These are phyloP conservation scores for Rhadinocentrus ornatus DNA, from an alignment of 2,797 vertebrate species.

Conservation along the genomic window DNA sequence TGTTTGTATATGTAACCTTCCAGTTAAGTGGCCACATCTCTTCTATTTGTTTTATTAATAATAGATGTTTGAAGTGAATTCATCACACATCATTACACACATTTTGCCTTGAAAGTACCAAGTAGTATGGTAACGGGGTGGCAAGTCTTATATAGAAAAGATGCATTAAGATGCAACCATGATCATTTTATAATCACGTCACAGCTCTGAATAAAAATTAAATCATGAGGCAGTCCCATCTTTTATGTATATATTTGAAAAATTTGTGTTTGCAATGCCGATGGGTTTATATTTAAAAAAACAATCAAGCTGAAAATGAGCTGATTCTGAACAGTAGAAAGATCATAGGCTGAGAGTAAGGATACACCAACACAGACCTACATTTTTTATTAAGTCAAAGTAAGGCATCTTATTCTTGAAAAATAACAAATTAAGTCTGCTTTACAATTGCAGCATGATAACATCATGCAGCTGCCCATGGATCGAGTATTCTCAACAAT, in stretches of 20 bases:
- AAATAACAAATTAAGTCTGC: background rate
- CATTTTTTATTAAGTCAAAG: background rate
- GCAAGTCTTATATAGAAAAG: background rate
- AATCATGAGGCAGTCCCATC: background rate
- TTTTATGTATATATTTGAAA: background rate
- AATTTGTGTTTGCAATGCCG: background rate
- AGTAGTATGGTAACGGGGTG: background rate
- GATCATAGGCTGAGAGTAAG: background rate
- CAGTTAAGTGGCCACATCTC: background rate
- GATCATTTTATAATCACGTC: background rate
- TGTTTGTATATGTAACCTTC: background rate
- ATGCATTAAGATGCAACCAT: background rate
- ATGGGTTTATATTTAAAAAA: background rate
- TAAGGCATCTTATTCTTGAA: background rate
- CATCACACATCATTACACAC: background rate
- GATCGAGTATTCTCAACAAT: conserved; percentile 24
- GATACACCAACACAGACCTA: too few relatives aligned
- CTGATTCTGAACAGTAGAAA: background rate
- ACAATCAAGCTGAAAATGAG: background rate
- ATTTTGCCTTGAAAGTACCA: background rate
- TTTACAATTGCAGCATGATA: background rate
- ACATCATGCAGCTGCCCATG: conserved; percentile 6
- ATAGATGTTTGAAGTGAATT: background rate
- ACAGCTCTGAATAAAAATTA: background rate
- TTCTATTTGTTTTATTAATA: conserved; percentile 1